phyloP scores from a whole-genome alignment of 2,113 vertebrate species.

The Macquaria ambigua region DNA sequence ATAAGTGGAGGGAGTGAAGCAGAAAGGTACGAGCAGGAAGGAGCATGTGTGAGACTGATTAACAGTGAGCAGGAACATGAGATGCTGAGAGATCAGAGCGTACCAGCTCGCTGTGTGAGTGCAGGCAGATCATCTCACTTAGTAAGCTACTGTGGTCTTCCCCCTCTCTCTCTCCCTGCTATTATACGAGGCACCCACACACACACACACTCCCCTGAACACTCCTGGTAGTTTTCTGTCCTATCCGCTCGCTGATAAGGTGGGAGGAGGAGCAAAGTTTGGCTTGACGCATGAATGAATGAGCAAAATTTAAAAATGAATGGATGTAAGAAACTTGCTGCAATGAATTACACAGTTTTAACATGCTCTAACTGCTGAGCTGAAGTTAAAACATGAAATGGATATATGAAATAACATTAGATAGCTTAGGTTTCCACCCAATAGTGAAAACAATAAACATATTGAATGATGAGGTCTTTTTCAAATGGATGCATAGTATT shows the following conservation, averaged over 20 bases:
- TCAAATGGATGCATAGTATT: neutral
- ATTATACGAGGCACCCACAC: constrained; percentile 55
- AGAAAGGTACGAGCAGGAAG: neutral
- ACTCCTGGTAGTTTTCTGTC: constrained; percentile 1
- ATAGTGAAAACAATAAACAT: no score
- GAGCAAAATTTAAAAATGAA: neutral
- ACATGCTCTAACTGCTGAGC: no score
- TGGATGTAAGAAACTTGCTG: constrained; percentile 2
- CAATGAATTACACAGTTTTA: neutral
- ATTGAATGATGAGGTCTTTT: no score
- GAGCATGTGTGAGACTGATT: constrained; percentile 10
- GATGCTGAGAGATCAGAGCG: constrained; percentile 25
- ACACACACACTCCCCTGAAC: neutral
- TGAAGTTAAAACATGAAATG: neutral
- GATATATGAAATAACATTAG: no score
- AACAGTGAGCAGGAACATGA: constrained; percentile 25
- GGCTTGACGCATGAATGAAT: neutral
- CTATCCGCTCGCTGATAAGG: constrained; percentile 29
- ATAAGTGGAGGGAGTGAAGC: neutral
- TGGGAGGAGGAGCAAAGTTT: constrained; percentile 21
- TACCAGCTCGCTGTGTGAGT: neutral
- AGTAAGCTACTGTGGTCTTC: constrained; percentile 27
- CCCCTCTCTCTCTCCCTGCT: constrained; percentile 29
- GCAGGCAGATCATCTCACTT: constrained; percentile 50
- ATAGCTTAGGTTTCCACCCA: no score